Conservation (phyloP, 2,113 vertebrate species). For the Pristiophorus japonicus region DNA sequence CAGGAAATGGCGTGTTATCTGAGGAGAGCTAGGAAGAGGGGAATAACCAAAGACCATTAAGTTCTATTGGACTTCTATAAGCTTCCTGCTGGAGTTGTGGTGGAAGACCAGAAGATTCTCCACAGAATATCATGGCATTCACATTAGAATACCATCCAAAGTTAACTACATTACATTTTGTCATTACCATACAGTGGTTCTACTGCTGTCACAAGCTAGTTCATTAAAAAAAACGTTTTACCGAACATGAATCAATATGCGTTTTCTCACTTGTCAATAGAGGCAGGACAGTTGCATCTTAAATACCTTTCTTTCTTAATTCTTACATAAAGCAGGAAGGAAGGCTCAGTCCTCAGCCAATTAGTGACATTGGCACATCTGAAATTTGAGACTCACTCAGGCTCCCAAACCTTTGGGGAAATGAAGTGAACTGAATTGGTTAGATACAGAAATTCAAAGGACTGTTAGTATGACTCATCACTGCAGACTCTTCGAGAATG, state of each 20-base stretch:
- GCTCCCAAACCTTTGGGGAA: background rate
- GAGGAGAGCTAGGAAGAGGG: background rate
- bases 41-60: no score
- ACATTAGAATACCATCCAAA: background rate
- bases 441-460: background rate
- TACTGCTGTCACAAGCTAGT: background rate
- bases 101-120: background rate
- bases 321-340: background rate
- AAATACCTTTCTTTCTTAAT: background rate
- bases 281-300: background rate
- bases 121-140: background rate
- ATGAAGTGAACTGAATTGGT: background rate
- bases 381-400: background rate
- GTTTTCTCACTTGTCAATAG: background rate
- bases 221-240: background rate
- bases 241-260: background rate
- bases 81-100: background rate
- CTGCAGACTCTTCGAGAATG: slow-evolving; percentile 9
- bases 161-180: background rate
- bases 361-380: background rate
- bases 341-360: background rate
- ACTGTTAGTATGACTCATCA: background rate
- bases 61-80: background rate
- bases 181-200: background rate
- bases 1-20: background rate